These are phyloP conservation scores for Mycetomoellerius zeteki DNA, from an alignment of 1,140 invertebrate genomes.

Conservation along the genomic window DNA sequence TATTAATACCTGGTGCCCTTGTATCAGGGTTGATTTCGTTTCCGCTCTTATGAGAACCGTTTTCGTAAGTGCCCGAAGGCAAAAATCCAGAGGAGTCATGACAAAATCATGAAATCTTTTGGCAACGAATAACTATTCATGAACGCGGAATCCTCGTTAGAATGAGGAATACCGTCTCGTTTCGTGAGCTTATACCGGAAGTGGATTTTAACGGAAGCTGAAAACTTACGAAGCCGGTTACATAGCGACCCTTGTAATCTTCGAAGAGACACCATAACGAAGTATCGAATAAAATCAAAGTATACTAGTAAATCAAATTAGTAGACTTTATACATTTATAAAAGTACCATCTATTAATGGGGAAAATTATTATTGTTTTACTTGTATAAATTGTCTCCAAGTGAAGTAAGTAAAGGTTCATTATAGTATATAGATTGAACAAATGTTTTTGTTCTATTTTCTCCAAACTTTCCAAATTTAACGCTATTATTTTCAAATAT, in stretches of 20 bases:
- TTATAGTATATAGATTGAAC: neutral
- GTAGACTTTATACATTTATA: neutral
- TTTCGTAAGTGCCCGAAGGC: neutral
- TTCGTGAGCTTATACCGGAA: conserved; percentile 52
- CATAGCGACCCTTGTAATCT: conserved; percentile 24
- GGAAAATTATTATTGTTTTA: neutral
- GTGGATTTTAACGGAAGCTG: conserved; percentile 49
- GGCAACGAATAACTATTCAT: conserved; percentile 57
- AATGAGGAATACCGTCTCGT: conserved; percentile 45
- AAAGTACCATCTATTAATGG: conserved; percentile 17
- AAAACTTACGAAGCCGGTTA: conserved; percentile 31
- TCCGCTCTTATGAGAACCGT: conserved; percentile 24
- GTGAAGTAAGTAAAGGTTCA: neutral
- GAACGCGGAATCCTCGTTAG: conserved; percentile 70
- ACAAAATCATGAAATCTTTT: conserved; percentile 48
- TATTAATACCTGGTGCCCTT: conserved; percentile 63
- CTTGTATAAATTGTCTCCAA: neutral
- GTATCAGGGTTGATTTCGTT: conserved; percentile 34
- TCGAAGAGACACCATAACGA: conserved; percentile 9
- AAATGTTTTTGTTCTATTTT: neutral
- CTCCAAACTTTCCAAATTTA: conserved; percentile 21
- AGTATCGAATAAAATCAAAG: neutral
- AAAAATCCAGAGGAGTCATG: conserved; percentile 32
- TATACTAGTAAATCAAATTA: conserved; percentile 36
- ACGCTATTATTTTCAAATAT: neutral